Evolutionary conservation across 2,797 vertebrate genomes (phyloP).

Genomic region (Periparus ater): DNA sequence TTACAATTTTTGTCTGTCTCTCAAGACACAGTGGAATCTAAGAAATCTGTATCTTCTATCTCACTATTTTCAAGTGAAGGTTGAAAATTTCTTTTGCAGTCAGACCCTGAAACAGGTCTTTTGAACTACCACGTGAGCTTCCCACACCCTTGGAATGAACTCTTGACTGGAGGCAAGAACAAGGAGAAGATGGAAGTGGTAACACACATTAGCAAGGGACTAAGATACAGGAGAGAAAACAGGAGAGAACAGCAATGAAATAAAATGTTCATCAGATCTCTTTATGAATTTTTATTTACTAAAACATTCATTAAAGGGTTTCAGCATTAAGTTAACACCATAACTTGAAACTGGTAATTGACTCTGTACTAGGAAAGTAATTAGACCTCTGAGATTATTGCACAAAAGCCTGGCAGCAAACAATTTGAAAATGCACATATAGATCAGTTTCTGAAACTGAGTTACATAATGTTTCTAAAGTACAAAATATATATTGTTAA

Average conservation of each 20-base stretch:
- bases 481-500: conserved; percentile 36
- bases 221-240: neutral
- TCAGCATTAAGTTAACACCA: conserved; percentile 31
- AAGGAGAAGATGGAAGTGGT: neutral
- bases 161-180: neutral
- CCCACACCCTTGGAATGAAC: neutral
- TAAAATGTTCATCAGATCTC: neutral
- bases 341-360: neutral
- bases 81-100: neutral
- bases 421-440: conserved; percentile 10
- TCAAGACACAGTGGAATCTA: neutral
- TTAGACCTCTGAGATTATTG: conserved; percentile 43
- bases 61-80: neutral
- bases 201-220: neutral
- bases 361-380: neutral
- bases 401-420: conserved; percentile 51
- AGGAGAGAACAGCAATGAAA: neutral
- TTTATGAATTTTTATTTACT: conserved; percentile 38
- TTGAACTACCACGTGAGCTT: neutral
- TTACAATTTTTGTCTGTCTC: neutral
- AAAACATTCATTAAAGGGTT: conserved; percentile 6
- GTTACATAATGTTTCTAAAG: conserved; percentile 23
- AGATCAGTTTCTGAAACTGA: conserved; percentile 7
- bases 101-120: neutral
- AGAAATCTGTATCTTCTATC: neutral